Percentiles rank a stretch among this genome's conserved stretches.
Evolutionary conservation across 1,140 invertebrate species (phyloP).

Genomic region (Pomacea maculata): DNA sequence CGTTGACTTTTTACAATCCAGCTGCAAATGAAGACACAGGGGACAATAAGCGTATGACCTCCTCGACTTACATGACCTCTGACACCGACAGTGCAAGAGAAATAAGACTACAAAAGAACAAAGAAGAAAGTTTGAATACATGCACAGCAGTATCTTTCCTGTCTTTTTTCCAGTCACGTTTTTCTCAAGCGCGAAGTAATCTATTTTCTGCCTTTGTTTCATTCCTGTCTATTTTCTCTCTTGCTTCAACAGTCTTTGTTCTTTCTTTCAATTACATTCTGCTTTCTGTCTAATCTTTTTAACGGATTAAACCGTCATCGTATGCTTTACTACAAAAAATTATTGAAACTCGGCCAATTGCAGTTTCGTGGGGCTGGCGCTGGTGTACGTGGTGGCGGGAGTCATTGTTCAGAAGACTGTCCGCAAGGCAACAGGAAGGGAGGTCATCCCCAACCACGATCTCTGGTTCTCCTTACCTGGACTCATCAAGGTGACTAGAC

Average conservation of each 20-base stretch:
- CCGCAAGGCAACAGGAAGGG: conserved; percentile 33
- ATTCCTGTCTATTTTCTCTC: background rate
- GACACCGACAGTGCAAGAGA: background rate
- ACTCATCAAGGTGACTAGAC: conserved; percentile 25
- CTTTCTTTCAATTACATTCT: background rate
- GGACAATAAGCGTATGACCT: no score
- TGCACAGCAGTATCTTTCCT: background rate
- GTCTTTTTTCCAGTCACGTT: background rate
- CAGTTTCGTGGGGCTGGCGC: conserved; percentile 24
- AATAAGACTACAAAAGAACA: no score
- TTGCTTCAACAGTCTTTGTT: background rate
- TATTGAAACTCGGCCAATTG: background rate
- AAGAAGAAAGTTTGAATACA: background rate
- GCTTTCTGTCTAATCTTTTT: no score
- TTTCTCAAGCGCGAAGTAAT: background rate
- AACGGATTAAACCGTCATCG: no score
- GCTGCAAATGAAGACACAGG: no score
- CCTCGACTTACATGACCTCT: background rate
- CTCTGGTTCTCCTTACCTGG: conserved; percentile 33
- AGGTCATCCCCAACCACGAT: conserved; percentile 36
- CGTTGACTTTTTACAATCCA: no score
- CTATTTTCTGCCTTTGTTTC: background rate
- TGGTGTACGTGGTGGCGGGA: conserved; percentile 30
- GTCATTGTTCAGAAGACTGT: conserved; percentile 29
- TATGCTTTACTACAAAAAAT: no score